Evolutionary conservation across 2,888 invertebrate genomes (phyloP).

Genomic region (Zygaena filipendulae): DNA sequence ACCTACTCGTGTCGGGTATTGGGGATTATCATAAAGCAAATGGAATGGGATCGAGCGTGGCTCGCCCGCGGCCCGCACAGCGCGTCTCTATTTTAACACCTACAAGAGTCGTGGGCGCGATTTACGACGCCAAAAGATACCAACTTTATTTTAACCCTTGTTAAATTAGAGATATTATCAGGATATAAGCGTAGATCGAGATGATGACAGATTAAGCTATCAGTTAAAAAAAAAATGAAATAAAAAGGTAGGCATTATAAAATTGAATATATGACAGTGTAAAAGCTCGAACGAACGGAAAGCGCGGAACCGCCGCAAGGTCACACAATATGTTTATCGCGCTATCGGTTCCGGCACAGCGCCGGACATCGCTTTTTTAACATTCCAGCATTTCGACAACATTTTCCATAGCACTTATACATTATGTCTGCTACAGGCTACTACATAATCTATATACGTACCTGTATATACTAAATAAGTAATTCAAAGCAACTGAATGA

Average conservation of each 20-base stretch:
- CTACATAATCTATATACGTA: too few relatives aligned
- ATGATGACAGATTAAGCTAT: neutral
- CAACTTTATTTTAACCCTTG: neutral
- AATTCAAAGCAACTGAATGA: too few relatives aligned
- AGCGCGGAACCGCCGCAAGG: slow-evolving; percentile 30
- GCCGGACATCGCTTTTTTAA: too few relatives aligned
- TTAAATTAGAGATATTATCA: neutral
- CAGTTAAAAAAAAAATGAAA: too few relatives aligned
- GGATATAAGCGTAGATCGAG: neutral
- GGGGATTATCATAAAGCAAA: slow-evolving; percentile 66
- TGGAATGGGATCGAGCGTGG: slow-evolving; percentile 50
- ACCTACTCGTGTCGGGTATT: slow-evolving; percentile 54
- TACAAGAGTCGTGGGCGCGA: slow-evolving; percentile 54
- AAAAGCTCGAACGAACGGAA: slow-evolving; percentile 25
- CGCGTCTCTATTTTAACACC: slow-evolving; percentile 65
- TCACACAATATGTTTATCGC: too few relatives aligned
- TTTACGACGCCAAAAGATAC: slow-evolving; percentile 44
- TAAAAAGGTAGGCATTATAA: too few relatives aligned
- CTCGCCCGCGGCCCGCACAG: slow-evolving; percentile 38
- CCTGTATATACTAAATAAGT: too few relatives aligned
- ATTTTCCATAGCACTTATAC: slow-evolving; percentile 4
- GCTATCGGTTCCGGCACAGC: too few relatives aligned
- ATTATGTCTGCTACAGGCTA: neutral
- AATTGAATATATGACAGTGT: too few relatives aligned
- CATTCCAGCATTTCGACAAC: slow-evolving; percentile 5